Evolutionary conservation across 1,140 invertebrate species (phyloP), one percentile per base, ranked within the genome.

Genomic region (Mactra quadrangularis): DNA sequence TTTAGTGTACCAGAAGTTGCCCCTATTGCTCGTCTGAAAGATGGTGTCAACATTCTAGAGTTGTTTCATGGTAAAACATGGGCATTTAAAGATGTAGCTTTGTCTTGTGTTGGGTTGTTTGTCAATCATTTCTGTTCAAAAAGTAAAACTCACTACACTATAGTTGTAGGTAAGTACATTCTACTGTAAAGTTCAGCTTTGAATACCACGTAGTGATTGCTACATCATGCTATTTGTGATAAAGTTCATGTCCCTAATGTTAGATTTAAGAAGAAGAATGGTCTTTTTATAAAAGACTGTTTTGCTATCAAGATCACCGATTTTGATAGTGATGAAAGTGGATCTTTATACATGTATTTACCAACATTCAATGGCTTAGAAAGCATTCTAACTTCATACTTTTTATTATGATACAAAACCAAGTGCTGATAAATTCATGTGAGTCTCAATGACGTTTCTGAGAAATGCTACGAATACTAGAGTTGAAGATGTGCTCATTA

Each of bases 1-100:
- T 93, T 94, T 64, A 83, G 76, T 45, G 64, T 85, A 29, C 88
- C 90, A 17, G 89, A 91, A 22, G 86, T 94, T 13, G 88, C 92
- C 9, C 86, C 89, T 3, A 84, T 93, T 29, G 74, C 60, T 19
- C 55, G 82, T 17, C 81, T 94, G 38, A 71, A 87, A n/a, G 83
- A 89, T 53, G 91, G 87, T 9, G 77, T 93, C 7, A 91, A 85
- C 31, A 87, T 94, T 13, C 89, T 93, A 19, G 94, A 94, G 85
- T 82, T 94, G 29, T 94, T 93, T 82, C 94, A 94, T 86, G 94
- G 94, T 3, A 85, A 85, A 27, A 94, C 94, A 0, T 87, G 93
- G 85, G 92, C 94, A 7, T 94, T 94, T 87, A 94, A 94, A 85
- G 94, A 94, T 76, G 85, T 94, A 15, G 92, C 93, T 17, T 71